phyloP scores from a whole-genome alignment of 2,113 vertebrate species.

The Saguinus imperator region DNA sequence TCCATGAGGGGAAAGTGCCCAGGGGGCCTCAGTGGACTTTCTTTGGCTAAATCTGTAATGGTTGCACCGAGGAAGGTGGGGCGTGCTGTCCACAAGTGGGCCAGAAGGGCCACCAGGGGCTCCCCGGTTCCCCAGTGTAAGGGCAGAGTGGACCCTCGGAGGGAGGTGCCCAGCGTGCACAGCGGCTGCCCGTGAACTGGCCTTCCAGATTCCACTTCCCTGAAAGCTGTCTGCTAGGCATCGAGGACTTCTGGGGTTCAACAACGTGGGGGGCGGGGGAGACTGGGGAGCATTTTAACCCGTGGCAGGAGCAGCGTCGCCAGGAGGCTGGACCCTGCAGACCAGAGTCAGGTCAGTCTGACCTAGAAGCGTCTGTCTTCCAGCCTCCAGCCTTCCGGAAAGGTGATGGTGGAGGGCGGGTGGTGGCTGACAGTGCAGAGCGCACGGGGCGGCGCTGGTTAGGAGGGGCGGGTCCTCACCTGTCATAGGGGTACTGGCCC shows the following conservation, averaged over 20 bases:
- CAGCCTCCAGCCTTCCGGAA: not conserved
- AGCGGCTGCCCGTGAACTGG: too few species aligned
- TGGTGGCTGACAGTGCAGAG: too few species aligned
- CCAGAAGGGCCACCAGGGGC: not conserved
- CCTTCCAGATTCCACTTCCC: not conserved
- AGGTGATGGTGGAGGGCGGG: not conserved
- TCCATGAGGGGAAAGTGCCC: constrained; percentile 58
- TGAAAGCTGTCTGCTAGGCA: fast-evolving
- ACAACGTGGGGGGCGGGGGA: fast-evolving
- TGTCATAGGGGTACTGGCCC: constrained; percentile 98
- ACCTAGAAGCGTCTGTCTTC: not conserved
- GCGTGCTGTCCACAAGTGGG: fast-evolving
- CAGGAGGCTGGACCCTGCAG: not conserved
- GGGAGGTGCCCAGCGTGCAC: not conserved
- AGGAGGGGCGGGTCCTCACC: constrained; percentile 83
- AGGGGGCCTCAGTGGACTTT: not conserved
- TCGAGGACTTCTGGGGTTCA: not conserved
- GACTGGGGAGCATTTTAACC: not conserved
- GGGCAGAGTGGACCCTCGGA: too few species aligned
- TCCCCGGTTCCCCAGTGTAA: not conserved
- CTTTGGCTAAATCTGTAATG: not conserved
- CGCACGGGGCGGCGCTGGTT: fast-evolving
- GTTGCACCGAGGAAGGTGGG: not conserved
- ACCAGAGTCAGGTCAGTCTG: not conserved
- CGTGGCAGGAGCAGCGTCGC: fast-evolving